A percentile compares a stretch with the other conserved stretches of the same genome.
Conservation (phyloP, 2,113 vertebrate species). For the Oceanites oceanicus region DNA sequence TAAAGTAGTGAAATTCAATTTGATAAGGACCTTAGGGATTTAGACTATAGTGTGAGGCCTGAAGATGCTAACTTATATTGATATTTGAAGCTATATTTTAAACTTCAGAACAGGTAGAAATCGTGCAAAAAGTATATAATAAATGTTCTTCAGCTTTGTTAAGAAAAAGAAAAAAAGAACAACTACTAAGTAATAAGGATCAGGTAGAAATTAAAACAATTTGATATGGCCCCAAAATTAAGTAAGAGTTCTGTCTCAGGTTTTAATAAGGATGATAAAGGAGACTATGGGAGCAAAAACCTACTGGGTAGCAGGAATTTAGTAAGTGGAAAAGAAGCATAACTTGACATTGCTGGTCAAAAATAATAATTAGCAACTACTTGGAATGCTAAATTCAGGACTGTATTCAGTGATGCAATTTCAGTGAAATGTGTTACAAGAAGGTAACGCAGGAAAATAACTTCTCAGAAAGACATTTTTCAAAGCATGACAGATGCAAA, state of each 20-base stretch:
- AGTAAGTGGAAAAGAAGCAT: background rate
- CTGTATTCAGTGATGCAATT: background rate
- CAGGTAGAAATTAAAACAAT: background rate
- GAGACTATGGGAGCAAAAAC: background rate
- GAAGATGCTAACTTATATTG: background rate
- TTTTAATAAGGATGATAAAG: background rate
- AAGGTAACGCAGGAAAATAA: background rate
- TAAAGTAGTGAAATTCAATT: background rate
- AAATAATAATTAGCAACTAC: background rate
- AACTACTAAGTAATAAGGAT: background rate
- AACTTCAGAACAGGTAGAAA: background rate
- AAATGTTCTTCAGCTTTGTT: background rate
- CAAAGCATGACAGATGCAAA: background rate
- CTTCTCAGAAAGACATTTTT: background rate
- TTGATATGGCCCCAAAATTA: background rate
- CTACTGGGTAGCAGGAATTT: background rate
- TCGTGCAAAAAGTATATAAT: background rate
- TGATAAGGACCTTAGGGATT: background rate
- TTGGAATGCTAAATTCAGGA: background rate
- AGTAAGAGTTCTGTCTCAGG: background rate
- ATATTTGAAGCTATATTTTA: background rate
- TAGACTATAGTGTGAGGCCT: background rate
- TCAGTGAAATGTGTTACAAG: background rate
- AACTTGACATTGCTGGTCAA: background rate
- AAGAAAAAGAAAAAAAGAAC: background rate